phyloP scores from a whole-genome alignment of 2,797 vertebrate species.

The Gymnocypris eckloni region DNA sequence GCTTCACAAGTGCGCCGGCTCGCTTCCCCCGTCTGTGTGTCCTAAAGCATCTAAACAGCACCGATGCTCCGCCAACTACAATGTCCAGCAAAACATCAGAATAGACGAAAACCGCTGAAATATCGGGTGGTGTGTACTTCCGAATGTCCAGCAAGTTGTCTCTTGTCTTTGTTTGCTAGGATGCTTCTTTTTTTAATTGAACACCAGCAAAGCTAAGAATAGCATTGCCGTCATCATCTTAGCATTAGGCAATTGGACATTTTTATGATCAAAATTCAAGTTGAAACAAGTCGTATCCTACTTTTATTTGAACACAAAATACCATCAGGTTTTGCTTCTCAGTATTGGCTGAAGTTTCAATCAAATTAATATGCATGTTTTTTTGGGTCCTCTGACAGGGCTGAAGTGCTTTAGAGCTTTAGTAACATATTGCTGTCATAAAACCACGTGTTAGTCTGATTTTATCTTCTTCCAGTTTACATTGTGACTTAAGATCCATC shows the following conservation, averaged over 20 bases:
- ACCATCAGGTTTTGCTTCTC: not conserved
- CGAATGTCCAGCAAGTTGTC: too few relatives aligned
- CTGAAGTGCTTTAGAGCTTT: not conserved
- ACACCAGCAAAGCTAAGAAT: not conserved
- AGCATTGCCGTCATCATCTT: not conserved
- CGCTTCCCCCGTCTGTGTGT: too few relatives aligned
- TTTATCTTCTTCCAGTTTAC: constrained; percentile 19
- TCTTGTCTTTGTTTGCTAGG: not conserved
- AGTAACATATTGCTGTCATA: not conserved
- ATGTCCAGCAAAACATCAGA: too few relatives aligned
- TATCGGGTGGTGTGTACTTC: too few relatives aligned
- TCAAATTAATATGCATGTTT: not conserved
- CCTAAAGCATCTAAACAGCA: too few relatives aligned
- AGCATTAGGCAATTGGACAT: not conserved
- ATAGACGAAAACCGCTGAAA: too few relatives aligned
- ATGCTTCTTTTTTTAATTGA: not conserved
- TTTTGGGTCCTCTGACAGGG: not conserved
- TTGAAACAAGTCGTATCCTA: not conserved
- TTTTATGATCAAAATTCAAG: not conserved
- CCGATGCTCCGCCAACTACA: too few relatives aligned
- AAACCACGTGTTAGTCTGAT: not conserved
- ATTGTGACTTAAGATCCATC: constrained; percentile 3
- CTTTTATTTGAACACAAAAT: not conserved
- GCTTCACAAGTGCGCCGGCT: too few relatives aligned
- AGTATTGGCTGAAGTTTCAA: not conserved